Percentiles rank a stretch among this genome's conserved stretches.
phyloP scores from a whole-genome alignment of 2,797 vertebrate species.

The Myripristis jacobus region DNA sequence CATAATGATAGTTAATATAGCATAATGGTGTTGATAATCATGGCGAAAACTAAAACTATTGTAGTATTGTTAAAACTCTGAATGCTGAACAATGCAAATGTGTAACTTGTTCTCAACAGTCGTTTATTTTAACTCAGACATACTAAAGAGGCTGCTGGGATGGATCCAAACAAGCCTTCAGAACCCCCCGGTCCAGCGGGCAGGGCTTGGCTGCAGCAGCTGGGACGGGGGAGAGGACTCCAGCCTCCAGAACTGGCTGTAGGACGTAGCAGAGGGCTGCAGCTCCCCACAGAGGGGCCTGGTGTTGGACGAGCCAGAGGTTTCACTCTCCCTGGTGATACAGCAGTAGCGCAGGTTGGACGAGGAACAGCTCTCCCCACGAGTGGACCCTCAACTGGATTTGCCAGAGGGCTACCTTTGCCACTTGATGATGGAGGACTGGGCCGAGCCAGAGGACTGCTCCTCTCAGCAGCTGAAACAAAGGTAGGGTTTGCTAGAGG shows the following conservation, averaged over 20 bases:
- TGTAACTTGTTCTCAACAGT: not conserved
- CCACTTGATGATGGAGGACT: slow-evolving; percentile 37
- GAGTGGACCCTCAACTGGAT: slow-evolving; percentile 43
- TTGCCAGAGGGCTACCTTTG: slow-evolving; percentile 55
- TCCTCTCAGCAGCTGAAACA: slow-evolving; percentile 42
- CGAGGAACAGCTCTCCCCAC: slow-evolving; percentile 4
- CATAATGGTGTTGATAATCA: too few relatives aligned
- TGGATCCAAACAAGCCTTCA: slow-evolving; percentile 76
- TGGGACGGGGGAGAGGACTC: slow-evolving; percentile 53
- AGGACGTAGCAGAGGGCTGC: slow-evolving; percentile 70
- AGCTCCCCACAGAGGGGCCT: slow-evolving; percentile 38
- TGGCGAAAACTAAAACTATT: too few relatives aligned
- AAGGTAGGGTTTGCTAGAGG: slow-evolving; percentile 54
- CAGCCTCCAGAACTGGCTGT: slow-evolving; percentile 36
- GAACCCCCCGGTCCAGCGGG: slow-evolving; percentile 32
- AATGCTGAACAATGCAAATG: too few relatives aligned
- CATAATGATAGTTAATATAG: too few relatives aligned
- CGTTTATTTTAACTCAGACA: not conserved
- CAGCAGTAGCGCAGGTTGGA: slow-evolving; percentile 16
- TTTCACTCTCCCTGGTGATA: slow-evolving; percentile 33
- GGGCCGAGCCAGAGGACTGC: slow-evolving; percentile 67
- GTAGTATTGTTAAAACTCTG: too few relatives aligned
- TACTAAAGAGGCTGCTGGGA: slow-evolving; percentile 37
- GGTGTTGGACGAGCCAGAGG: slow-evolving; percentile 63
- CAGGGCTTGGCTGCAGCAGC: slow-evolving; percentile 44